Conservation (phyloP, 2,888 invertebrate genomes). For the Acronicta psi region DNA sequence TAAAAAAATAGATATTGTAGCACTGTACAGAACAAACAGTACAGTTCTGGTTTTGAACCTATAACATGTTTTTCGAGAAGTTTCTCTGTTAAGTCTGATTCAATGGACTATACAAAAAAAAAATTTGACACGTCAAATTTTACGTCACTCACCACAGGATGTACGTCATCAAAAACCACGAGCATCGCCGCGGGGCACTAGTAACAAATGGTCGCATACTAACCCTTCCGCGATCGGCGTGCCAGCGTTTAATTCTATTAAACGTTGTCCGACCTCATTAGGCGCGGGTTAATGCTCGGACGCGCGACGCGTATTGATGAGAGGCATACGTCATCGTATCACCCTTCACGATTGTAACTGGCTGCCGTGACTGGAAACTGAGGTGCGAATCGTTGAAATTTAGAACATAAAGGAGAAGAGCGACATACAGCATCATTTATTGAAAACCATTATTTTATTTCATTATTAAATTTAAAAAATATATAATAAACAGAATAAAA, state of each 20-base stretch:
- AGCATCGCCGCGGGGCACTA: slow-evolving; percentile 44
- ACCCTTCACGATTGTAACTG: slow-evolving; percentile 52
- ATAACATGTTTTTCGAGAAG: no score
- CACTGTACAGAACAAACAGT: no score
- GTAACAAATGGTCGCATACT: slow-evolving; percentile 52
- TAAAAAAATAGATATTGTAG: no score
- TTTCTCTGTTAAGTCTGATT: no score
- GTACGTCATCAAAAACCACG: slow-evolving; percentile 40
- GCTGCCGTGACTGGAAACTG: not conserved
- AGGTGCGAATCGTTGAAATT: not conserved
- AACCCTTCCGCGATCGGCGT: slow-evolving; percentile 66
- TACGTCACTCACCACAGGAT: slow-evolving; percentile 46
- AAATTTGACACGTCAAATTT: slow-evolving; percentile 26
- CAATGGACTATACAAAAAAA: not conserved
- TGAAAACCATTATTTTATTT: no score
- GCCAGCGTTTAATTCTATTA: slow-evolving; percentile 83
- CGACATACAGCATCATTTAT: no score
- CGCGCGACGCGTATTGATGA: slow-evolving; percentile 81
- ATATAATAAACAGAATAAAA: no score
- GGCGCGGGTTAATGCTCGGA: slow-evolving; percentile 77
- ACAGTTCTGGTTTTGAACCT: no score
- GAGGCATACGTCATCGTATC: slow-evolving; percentile 81
- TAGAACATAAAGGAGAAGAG: no score
- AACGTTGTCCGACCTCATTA: slow-evolving; percentile 81
- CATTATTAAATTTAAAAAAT: no score